A percentile compares a stretch with the other conserved stretches of the same genome.
Evolutionary conservation across 2,113 vertebrate species (phyloP).

Genomic region (Paramormyrops kingsleyae): DNA sequence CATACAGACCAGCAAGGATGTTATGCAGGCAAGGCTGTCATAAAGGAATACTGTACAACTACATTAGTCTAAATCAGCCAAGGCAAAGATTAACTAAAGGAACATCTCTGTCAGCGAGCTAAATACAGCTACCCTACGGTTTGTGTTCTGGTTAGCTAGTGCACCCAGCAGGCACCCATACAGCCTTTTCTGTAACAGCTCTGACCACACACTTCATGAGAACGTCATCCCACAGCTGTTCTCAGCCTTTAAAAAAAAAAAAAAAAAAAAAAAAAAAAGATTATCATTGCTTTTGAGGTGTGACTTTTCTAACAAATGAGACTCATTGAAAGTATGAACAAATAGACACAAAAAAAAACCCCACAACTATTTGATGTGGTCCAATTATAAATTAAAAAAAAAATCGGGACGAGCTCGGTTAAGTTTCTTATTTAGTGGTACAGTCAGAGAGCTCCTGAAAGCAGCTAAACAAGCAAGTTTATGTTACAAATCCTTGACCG

Average conservation of each 20-base stretch:
- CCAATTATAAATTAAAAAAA: not conserved
- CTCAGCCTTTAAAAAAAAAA: too few relatives aligned
- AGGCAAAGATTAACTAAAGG: not conserved
- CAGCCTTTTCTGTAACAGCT: not conserved
- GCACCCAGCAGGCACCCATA: not conserved
- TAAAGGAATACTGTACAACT: not conserved
- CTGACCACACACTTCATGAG: not conserved
- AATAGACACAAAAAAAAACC: not conserved
- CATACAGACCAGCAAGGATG: not conserved
- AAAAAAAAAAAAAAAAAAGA: too few relatives aligned
- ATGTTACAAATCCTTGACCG: not conserved
- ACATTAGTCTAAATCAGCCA: not conserved
- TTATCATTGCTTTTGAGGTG: not conserved
- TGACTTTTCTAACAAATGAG: not conserved
- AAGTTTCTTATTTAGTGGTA: not conserved
- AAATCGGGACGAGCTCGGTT: not conserved
- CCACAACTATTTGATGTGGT: not conserved
- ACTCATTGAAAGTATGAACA: not conserved
- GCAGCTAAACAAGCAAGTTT: not conserved
- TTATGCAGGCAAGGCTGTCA: not conserved
- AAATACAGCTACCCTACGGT: not conserved
- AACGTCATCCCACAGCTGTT: not conserved
- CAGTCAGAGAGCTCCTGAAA: not conserved
- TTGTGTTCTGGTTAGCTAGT: not conserved
- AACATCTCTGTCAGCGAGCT: not conserved